Evolutionary conservation across 2,888 invertebrate species (phyloP), one percentile per base, ranked within the genome.

Genomic region (Deilephila elpenor): DNA sequence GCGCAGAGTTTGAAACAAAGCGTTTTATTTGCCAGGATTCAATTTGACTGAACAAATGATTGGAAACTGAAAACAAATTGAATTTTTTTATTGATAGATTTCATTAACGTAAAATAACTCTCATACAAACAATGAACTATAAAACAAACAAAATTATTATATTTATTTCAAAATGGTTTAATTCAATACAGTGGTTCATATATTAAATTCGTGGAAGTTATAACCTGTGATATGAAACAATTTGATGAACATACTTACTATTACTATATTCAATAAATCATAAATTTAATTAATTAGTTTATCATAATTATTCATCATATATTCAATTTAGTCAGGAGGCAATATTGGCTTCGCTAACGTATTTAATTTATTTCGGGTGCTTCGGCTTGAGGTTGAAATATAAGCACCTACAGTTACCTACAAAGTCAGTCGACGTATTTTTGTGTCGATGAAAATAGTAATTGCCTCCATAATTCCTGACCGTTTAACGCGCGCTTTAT

Each of bases 401-500:
- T 14, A 29, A 60, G 60, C 37, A 34, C 34, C 34, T n/a, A 5
- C 17, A 56, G 56, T 56, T 56, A n/a, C 5, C 25, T 25, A 5
- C 37, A 37, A 64, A 37, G 44, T 44, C 20, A 44, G 61, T 17
- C 20, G 20, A 20, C 5, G 17, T 67, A 67, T 67, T 44, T 67
- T 44, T 25, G 64, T 67, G 20, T 44, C 3, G 44, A 25, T 25
- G 14, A 20, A 67, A 67, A 44, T 25, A 67, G 64, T 64, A 44
- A 64, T 37, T 11, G 67, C 25, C 51, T 67, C 51, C 20, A 67
- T 14, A 51, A 67, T 51, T 67, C 44, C 20, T 67, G 51, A 51
- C 67, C 51, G 67, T 51, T 44, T 67, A 51, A 29, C 44, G 51
- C 67, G 67, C 51, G 67, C 51, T 67, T 51, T 67, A 67, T 67